A percentile compares a stretch with the other conserved stretches of the same genome.
Conservation (phyloP, 2,797 vertebrate species). For the Poeciliopsis infans region DNA sequence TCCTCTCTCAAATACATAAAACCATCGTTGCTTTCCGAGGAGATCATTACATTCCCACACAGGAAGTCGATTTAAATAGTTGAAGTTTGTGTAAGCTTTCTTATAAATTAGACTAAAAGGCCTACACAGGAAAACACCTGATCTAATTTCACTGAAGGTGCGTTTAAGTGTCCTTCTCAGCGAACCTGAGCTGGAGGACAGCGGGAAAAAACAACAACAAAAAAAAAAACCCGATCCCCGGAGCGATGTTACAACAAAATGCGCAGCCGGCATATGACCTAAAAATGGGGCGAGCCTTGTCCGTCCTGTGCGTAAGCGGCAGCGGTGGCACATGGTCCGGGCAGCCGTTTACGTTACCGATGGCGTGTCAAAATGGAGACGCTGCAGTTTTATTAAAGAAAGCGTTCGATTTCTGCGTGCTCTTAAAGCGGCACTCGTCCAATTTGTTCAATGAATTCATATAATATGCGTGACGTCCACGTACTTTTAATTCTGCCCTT, state of each 20-base stretch:
- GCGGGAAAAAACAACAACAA: background rate
- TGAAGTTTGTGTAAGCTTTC: background rate
- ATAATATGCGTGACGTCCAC: background rate
- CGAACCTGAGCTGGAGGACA: conserved; percentile 40
- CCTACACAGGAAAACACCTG: conserved; percentile 7
- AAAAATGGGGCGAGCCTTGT: conserved; percentile 66
- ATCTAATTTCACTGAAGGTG: conserved; percentile 31
- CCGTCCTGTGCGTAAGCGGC: conserved; percentile 57
- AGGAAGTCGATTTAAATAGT: background rate
- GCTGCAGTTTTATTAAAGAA: conserved; percentile 16
- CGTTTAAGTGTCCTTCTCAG: conserved; percentile 16
- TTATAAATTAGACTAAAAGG: background rate
- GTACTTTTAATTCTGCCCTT: conserved; percentile 3
- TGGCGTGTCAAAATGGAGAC: conserved; percentile 31
- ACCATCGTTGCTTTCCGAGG: background rate
- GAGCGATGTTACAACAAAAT: conserved; percentile 67
- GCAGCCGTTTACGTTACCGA: conserved; percentile 45
- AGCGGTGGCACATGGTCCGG: conserved; percentile 45
- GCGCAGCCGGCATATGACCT: conserved; percentile 64
- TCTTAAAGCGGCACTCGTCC: conserved; percentile 27
- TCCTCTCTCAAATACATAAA: background rate
- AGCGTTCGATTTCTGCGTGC: background rate
- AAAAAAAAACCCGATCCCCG: conserved; percentile 45
- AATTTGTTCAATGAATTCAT: background rate
- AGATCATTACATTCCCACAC: background rate